Conservation (phyloP, 23 tunicate species). For the Halocynthia roretzi region DNA sequence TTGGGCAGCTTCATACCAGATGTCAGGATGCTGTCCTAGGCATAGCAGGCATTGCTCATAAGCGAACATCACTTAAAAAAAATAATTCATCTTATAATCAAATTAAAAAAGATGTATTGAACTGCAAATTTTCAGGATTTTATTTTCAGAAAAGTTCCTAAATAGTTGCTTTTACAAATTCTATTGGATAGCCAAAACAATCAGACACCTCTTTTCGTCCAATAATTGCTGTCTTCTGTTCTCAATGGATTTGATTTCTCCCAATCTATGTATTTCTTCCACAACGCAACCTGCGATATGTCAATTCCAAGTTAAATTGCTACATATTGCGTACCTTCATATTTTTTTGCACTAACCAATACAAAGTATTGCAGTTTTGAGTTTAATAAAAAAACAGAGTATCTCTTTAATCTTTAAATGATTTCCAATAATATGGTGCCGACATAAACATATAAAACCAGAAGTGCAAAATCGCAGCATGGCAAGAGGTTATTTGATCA, state of each 20-base stretch:
- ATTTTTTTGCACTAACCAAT: too few relatives aligned
- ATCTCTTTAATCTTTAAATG: too few relatives aligned
- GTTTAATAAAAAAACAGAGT: too few relatives aligned
- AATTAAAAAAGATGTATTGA: neutral
- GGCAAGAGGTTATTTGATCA: too few relatives aligned
- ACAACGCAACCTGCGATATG: slow-evolving; percentile 56
- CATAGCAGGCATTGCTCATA: slow-evolving; percentile 91
- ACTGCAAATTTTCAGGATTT: neutral
- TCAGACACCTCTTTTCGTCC: slow-evolving; percentile 70
- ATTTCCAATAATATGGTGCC: too few relatives aligned
- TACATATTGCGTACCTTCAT: too few relatives aligned
- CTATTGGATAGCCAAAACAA: neutral
- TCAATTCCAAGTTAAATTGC: too few relatives aligned
- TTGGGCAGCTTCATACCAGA: slow-evolving; percentile 97
- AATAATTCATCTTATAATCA: neutral
- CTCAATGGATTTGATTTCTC: slow-evolving; percentile 80
- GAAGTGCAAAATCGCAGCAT: too few relatives aligned
- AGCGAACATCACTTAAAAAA: slow-evolving; percentile 66
- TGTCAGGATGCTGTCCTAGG: slow-evolving; percentile 92
- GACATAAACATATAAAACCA: too few relatives aligned
- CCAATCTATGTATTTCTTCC: slow-evolving; percentile 94
- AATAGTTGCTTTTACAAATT: too few relatives aligned
- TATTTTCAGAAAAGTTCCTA: neutral
- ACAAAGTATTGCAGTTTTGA: too few relatives aligned
- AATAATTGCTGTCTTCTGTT: slow-evolving; percentile 51